Base-by-base conservation (phyloP, 2,113 vertebrate genomes). In the Oncorhynchus masou region DNA sequence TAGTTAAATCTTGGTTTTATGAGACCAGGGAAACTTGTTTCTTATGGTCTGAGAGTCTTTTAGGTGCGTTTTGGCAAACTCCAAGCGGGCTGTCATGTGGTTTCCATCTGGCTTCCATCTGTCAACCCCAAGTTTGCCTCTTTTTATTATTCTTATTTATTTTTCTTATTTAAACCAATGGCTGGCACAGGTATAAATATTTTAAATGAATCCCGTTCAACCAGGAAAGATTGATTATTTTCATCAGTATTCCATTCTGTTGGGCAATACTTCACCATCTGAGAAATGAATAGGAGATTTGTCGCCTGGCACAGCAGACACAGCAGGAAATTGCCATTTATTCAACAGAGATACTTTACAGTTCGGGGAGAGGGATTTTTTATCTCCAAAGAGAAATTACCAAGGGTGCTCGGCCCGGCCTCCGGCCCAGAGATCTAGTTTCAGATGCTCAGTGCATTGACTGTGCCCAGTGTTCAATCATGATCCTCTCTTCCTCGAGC, bases 151-250 rank as follows among this genome's bases (percentile, higher is more conserved):
- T 31, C 6, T 24, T 64, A 13, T 71, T 62, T 20, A 48, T 70
- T 75, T 68, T 19, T 49, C 73, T 76, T 59, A 70, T 34, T 79
- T 64, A 76, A 57, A 20, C 19, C 54, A 22, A 68, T n/a, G 13
- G 22, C 68, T 62, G 11, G 19, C 70, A 64, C 70, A 60, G 31
- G 24, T 65, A 72, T 64, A 64, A 34, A 74, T 25, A 22, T 51
- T 8, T 70, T 34, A 3, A 29, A 57, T 68, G n/a, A 59, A 81
- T 83, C 49, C 31, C n/a, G 24, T 75, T 78, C 68, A 67, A 29
- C 70, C 51, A 19, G 68, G 70, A 49, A 45, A 75, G 80, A 77
- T 68, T 29, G 74, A 79, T 86, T 81, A 65, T 76, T 84, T 76
- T 82, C 73, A 20, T 74, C 75, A 70, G 60, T 27, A 57, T 74